Evolutionary conservation across 2,113 vertebrate genomes (phyloP), one percentile per base, ranked within the genome.

Genomic region (Riparia riparia): DNA sequence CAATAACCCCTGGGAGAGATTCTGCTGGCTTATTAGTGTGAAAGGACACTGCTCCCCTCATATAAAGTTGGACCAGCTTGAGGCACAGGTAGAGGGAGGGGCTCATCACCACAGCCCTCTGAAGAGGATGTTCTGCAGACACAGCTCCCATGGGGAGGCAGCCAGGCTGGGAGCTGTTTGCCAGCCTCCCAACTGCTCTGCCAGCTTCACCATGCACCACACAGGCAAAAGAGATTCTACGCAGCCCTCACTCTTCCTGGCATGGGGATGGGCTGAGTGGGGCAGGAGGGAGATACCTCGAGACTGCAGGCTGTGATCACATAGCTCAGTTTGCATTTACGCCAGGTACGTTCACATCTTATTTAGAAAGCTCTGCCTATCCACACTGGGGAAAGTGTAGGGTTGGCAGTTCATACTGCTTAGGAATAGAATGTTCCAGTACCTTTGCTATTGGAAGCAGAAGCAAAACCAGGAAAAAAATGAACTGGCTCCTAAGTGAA

Each of bases 1-100:
- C 83, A 96, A 69, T 96, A 96, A 97, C 95, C 96, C 95, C 83
- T 77, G 95, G 68, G 90, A 94, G 82, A 82, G 87, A 93, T 92
- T 95, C 70, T 93, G 92, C 92, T 90, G 88, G 86, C 88, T 96
- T 89, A 83, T 96, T 82, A 65, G 92, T 78, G 88, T 44, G 93
- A 96, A 93, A 96, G 96, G 86, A 89, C 80, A 74, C 68, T 28
- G 90, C 82, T 93, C 90, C 78, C 89, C 82, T 18, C 31, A 20
- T 53, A 54, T 51, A 88, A 90, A 90, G 92, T 50, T 49, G 64
- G 93, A 91, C 93, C 64, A 64, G 91, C 84, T 89, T 2, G 64
- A 95, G 94, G 94, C 94, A 78, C 18, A 54, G 87, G 53, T 18
- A 21, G 34, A 89, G 74, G 82, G 90, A 93, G 82, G 85, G 77